These are phyloP conservation scores for Gobius niger DNA, from an alignment of 2,113 vertebrate genomes.

Conservation along the genomic window DNA sequence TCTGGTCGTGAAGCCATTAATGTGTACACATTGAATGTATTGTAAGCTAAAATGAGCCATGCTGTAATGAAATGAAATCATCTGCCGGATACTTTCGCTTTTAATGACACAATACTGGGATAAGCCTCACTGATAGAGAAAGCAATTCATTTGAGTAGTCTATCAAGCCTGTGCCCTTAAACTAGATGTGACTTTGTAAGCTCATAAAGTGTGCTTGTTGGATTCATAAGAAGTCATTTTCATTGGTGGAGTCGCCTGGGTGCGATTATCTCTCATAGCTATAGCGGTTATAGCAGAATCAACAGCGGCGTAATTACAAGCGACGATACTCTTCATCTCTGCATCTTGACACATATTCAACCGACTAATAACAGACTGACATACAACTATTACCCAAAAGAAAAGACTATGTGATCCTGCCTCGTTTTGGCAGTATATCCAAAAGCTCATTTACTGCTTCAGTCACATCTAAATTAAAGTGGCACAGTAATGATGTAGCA, in stretches of 20 bases:
- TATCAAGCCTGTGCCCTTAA: background rate
- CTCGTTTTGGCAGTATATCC: conserved; percentile 1
- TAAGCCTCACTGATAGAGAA: background rate
- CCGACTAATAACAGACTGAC: background rate
- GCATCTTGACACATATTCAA: background rate
- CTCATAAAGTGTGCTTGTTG: background rate
- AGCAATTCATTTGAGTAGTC: background rate
- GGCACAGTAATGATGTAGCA: background rate
- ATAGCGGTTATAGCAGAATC: background rate
- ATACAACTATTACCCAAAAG: background rate
- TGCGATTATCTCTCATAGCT: too few species aligned
- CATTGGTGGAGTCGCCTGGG: too few species aligned
- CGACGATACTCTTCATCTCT: too few species aligned
- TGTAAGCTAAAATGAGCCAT: background rate
- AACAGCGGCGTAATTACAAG: too few species aligned
- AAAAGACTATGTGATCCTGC: background rate
- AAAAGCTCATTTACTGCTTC: background rate
- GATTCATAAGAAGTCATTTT: background rate
- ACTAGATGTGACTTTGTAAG: background rate
- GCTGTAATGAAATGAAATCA: background rate
- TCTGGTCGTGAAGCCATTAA: background rate
- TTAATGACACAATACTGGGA: background rate
- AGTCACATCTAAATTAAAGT: conserved; percentile 1
- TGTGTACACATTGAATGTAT: background rate
- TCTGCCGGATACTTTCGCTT: background rate